These are phyloP conservation scores for Autographa gamma DNA, from an alignment of 2,888 invertebrate species.

Conservation along the genomic window DNA sequence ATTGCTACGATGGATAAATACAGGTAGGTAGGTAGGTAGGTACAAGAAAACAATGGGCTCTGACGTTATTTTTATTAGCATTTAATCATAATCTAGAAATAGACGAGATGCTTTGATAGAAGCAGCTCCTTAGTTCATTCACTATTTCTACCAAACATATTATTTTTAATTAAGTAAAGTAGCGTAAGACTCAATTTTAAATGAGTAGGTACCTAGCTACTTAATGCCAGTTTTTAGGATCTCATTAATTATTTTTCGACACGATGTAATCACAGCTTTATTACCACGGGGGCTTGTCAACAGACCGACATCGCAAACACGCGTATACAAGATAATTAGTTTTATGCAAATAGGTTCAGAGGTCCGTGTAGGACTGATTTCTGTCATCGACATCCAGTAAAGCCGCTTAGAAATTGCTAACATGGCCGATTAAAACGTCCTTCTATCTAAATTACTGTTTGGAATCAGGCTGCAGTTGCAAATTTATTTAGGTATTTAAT, in stretches of 20 bases:
- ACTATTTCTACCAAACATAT: no score
- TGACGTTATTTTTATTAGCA: neutral
- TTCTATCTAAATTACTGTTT: neutral
- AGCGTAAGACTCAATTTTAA: slow-evolving; percentile 58
- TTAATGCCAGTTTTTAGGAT: slow-evolving; percentile 44
- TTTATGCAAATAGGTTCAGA: slow-evolving; percentile 69
- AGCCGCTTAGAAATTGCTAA: neutral
- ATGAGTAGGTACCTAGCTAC: slow-evolving; percentile 28
- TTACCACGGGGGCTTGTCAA: slow-evolving; percentile 58
- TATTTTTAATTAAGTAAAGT: no score
- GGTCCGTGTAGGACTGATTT: slow-evolving; percentile 25
- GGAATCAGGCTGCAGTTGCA: no score
- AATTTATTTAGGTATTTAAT: no score
- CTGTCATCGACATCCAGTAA: slow-evolving; percentile 8
- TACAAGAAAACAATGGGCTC: neutral
- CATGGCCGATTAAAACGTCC: neutral
- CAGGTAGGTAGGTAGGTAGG: no score
- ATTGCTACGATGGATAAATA: slow-evolving; percentile 16
- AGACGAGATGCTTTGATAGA: no score
- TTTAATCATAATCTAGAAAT: no score
- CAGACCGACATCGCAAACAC: slow-evolving; percentile 62
- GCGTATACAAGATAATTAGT: slow-evolving; percentile 66
- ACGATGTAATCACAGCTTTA: slow-evolving; percentile 60
- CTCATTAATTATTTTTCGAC: slow-evolving; percentile 64
- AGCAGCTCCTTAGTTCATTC: no score